Evolutionary conservation across 1,140 invertebrate species (phyloP).

Genomic region (Tribolium castaneum): DNA sequence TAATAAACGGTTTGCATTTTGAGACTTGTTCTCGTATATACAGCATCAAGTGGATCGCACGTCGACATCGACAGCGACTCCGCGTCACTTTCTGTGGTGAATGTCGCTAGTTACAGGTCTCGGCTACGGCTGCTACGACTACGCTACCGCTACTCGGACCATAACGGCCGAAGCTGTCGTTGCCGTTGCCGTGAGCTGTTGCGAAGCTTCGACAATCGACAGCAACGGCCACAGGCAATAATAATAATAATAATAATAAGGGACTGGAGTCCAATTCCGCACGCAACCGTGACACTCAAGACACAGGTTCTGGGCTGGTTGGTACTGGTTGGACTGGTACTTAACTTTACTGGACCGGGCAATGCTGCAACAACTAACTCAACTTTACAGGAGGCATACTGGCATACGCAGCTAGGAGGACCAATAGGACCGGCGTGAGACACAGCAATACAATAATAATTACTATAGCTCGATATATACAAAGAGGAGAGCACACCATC

Average conservation of each 20-base stretch:
- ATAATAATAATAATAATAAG: background rate
- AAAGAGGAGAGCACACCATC: slow-evolving; percentile 49
- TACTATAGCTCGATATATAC: slow-evolving; percentile 45
- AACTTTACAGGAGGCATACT: slow-evolving; percentile 54
- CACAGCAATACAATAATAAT: slow-evolving; percentile 52
- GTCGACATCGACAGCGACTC: background rate
- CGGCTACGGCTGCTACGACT: slow-evolving; percentile 30
- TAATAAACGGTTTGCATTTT: background rate
- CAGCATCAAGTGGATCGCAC: background rate
- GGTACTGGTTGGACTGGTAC: slow-evolving; percentile 38
- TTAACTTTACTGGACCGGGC: slow-evolving; percentile 43
- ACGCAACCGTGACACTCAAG: slow-evolving; percentile 33
- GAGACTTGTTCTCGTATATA: background rate
- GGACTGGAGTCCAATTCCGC: slow-evolving; percentile 41
- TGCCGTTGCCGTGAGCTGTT: background rate
- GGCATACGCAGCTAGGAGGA: slow-evolving; percentile 53
- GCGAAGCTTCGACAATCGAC: slow-evolving; percentile 13
- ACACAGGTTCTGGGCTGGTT: slow-evolving; percentile 18
- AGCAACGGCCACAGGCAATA: slow-evolving; percentile 13
- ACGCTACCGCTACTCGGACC: slow-evolving; percentile 30
- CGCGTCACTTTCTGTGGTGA: slow-evolving; percentile 12
- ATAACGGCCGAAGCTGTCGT: slow-evolving; percentile 5
- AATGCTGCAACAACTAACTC: slow-evolving; percentile 52
- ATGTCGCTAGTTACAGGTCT: slow-evolving; percentile 37
- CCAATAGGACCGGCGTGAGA: slow-evolving; percentile 34